Evolutionary conservation across 2,113 vertebrate genomes (phyloP), one percentile per base, ranked within the genome.

Genomic region (Aleadryas rufinucha): DNA sequence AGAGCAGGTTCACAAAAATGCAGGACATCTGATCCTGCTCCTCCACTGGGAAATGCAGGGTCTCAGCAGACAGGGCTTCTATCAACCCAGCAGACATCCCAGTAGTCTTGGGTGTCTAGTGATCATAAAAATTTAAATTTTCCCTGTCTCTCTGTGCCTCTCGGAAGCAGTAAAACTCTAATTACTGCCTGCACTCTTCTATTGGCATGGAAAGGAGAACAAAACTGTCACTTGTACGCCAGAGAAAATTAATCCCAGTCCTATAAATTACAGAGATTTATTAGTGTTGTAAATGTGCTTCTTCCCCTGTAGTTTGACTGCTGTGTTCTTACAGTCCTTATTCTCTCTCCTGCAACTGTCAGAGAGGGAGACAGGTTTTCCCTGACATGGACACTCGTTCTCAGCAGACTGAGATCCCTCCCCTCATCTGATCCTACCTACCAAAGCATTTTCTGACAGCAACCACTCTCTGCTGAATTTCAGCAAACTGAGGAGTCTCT

Each of bases 261-360:
- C 90, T 83, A 88, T 80, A 95, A 93, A 91, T 85, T 93, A 96
- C 91, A 88, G 52, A 85, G 79, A 94, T 94, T 91, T 93, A 90
- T 95, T 94, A 90, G 74, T 63, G 78, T 50, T 88, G 79, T 88
- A 95, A 96, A 93, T 54, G 84, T 50, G 37, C 54, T 90, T 70
- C 75, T 88, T 70, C 84, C 61, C 65, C 56, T 54, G 35, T 41
- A n/a, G 61, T 91, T 59, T 85, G 57, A 45, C 66, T 92, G 79
- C 81, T 60, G n/a, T 28, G 44, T 44, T 84, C 66, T 87, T 45
- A 49, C 52, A 75, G 44, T 13, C 20, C 65, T 79, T n/a, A n/a
- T n/a, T 56, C 60, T 64, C 69, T 42, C 74, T 68, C 75, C 83
- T 81, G 24, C 42, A 54, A 24, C 31, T 88, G 59, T 31, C 66